Conservation (phyloP, 2,888 invertebrate genomes). For the Volucella inanis region DNA sequence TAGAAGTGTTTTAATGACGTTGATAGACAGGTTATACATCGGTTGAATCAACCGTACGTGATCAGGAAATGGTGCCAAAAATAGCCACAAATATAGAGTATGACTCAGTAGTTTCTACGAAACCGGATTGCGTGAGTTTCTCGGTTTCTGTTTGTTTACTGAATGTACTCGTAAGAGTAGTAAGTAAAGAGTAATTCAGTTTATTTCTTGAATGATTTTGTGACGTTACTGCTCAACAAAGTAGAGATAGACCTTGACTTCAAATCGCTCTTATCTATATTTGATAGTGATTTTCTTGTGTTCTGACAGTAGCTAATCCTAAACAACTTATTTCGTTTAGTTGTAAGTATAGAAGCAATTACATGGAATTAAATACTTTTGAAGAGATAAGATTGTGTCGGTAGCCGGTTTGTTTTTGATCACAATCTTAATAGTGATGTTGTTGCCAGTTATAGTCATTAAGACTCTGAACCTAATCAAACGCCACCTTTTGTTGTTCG, state of each 20-base stretch:
- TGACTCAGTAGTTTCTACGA: slow-evolving; percentile 49
- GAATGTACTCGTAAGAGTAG: too few relatives aligned
- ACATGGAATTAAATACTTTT: slow-evolving; percentile 20
- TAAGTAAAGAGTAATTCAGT: too few relatives aligned
- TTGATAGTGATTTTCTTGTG: slow-evolving; percentile 16
- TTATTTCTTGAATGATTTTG: too few relatives aligned
- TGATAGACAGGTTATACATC: slow-evolving; percentile 16
- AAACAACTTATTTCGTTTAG: not conserved
- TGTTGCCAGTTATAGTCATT: too few relatives aligned
- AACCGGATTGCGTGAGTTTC: slow-evolving; percentile 34
- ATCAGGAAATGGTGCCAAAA: slow-evolving; percentile 21
- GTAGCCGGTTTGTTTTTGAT: not conserved
- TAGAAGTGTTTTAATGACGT: slow-evolving; percentile 22
- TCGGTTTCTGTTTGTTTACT: slow-evolving; percentile 29
- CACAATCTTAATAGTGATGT: too few relatives aligned
- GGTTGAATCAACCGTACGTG: slow-evolving; percentile 8
- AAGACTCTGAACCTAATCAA: too few relatives aligned
- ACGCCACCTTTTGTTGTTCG: too few relatives aligned
- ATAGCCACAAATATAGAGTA: slow-evolving; percentile 5
- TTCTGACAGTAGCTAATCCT: slow-evolving; percentile 15
- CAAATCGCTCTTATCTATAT: too few relatives aligned
- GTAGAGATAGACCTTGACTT: too few relatives aligned
- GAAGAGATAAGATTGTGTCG: not conserved
- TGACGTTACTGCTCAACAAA: too few relatives aligned
- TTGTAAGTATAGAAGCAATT: slow-evolving; percentile 31